These are phyloP conservation scores for Marisa cornuarietis DNA, from an alignment of 1,140 invertebrate species.

Conservation along the genomic window DNA sequence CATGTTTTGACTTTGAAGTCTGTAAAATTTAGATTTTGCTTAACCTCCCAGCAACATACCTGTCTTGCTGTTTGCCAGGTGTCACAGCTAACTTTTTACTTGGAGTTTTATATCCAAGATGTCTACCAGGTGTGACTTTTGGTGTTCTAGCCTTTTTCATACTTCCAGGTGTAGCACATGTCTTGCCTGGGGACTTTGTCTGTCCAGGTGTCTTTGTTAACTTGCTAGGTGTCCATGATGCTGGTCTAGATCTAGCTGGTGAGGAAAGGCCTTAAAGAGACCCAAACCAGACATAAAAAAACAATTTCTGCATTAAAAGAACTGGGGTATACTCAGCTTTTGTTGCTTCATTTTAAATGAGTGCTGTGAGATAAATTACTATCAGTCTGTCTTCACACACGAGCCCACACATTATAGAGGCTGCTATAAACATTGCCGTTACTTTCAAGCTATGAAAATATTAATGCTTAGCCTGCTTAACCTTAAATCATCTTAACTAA, in stretches of 20 bases:
- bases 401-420: no score
- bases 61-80: conserved; percentile 38
- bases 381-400: no score
- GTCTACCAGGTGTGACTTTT: conserved; percentile 13
- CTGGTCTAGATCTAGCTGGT: conserved; percentile 34
- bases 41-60: conserved; percentile 12
- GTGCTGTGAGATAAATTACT: no score
- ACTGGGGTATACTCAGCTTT: no score
- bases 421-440: no score
- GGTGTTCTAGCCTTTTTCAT: conserved; percentile 30
- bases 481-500: no score
- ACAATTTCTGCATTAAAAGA: no score
- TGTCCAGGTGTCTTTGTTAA: not conserved
- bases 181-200: conserved; percentile 43
- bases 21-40: no score
- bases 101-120: conserved; percentile 22
- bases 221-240: not conserved
- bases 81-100: conserved; percentile 35
- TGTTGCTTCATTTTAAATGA: no score
- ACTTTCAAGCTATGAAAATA: no score
- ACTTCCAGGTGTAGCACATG: conserved; percentile 30
- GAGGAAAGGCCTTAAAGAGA: conserved; percentile 17
- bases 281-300: no score
- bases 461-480: no score
- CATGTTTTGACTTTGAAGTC: not conserved